phyloP scores from a whole-genome alignment of 2,113 vertebrate genomes.

The Lophius piscatorius region DNA sequence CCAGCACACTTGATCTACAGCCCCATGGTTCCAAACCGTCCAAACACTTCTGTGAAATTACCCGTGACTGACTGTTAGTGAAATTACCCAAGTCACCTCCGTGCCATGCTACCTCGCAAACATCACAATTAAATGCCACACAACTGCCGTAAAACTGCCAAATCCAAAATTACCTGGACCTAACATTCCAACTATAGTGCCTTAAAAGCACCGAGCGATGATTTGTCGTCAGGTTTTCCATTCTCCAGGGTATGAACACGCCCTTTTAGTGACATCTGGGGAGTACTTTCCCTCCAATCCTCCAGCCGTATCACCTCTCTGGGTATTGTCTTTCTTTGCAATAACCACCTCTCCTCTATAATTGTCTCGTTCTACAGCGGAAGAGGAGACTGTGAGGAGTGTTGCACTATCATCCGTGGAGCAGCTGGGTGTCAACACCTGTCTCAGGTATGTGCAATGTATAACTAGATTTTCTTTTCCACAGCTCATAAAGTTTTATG shows the following conservation, averaged over 20 bases:
- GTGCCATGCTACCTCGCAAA: constrained; percentile 4
- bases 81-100: constrained; percentile 42
- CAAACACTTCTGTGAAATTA: constrained; percentile 35
- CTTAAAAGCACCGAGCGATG: constrained; percentile 17
- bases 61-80: constrained; percentile 26
- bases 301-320: neutral
- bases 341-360: constrained; percentile 25
- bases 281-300: neutral
- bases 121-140: constrained; percentile 39
- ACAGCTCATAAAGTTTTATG: constrained; percentile 17
- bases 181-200: constrained; percentile 12
- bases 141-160: constrained; percentile 22
- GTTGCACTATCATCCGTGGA: constrained; percentile 55
- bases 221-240: constrained; percentile 10
- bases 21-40: constrained; percentile 5
- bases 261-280: neutral
- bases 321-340: neutral
- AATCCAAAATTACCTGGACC: constrained; percentile 8
- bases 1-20: constrained; percentile 6
- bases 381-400: constrained; percentile 39
- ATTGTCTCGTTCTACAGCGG: constrained; percentile 48
- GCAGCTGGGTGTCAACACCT: constrained; percentile 64
- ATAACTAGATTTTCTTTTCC: constrained; percentile 16
- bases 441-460: constrained; percentile 59
- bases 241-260: neutral